Base-by-base conservation (phyloP, 2,888 invertebrate species). In the Lypha dubia region DNA sequence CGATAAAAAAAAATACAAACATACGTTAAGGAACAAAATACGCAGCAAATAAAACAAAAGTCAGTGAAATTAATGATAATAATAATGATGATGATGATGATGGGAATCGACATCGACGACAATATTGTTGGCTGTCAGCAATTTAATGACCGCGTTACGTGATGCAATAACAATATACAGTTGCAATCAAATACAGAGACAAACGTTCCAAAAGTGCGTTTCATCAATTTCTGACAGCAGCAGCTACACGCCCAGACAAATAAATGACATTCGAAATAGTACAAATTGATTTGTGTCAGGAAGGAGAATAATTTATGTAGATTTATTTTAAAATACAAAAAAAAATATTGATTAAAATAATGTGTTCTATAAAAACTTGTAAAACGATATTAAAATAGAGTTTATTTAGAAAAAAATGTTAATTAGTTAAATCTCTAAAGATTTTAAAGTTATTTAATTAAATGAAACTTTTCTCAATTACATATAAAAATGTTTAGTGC, bases 121-220 rank as follows among this genome's bases (percentile, higher is more conserved):
- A 81, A 83, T 83, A 77, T 77, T 74, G 75, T 56, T 76, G n/a
- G 86, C 83, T 86, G 84, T 79, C 84, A 86, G 83, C 83, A 86
- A 84, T 81, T 86, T 86, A 86, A 86, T 86, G 86, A 84, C 86
- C 86, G 70, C 79, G 83, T 79, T 86, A 86, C 86, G 86, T 86
- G 86, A 68, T 71, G 79, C 60, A 41, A 49, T 63, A 67, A 56
- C 73, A 73, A 63, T 79, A 79, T 70, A 15, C 60, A 71, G 67
- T 73, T 73, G 58, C 75, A 76, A 46, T 76, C 70, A 63, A 70
- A 81, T 70, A 28, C 63, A 77, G 49, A 70, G 49, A 70, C 67
- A 38, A 75, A 70, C 56, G 63, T 41, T 51, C 11, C 6, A 62
- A 81, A 77, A 83, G 83, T 68, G 68, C 74, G 79, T 80, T 73